Conservation (phyloP, 2,888 invertebrate genomes). For the Nyleta sp. region DNA sequence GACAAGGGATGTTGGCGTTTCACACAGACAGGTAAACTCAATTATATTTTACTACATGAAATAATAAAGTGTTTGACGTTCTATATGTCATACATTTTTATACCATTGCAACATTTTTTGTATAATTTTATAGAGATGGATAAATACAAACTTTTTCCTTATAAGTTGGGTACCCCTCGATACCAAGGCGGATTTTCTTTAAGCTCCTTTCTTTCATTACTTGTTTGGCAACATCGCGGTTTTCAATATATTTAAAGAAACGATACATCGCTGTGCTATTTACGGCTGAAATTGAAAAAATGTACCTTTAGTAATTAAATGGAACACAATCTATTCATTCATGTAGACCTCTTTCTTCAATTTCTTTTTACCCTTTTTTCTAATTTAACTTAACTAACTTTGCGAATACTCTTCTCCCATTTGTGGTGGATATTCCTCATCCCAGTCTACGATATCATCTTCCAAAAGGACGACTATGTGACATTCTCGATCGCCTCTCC, state of each 20-base stretch:
- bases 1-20: constrained; percentile 86
- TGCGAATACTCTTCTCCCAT: constrained; percentile 99
- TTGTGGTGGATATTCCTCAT: constrained; percentile 99
- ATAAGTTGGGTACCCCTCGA: constrained; percentile 99
- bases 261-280: constrained; percentile 97
- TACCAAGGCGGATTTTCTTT: constrained; percentile 99
- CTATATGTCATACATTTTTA: too few species aligned
- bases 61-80: too few species aligned
- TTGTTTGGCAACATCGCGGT: constrained; percentile 99
- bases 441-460: constrained; percentile 99
- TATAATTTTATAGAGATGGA: too few species aligned
- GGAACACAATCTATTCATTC: too few species aligned
- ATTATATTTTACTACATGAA: too few species aligned
- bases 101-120: too few species aligned
- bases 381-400: constrained; percentile 84
- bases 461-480: constrained; percentile 98
- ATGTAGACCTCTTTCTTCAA: too few species aligned
- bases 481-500: constrained; percentile 98
- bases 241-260: constrained; percentile 99
- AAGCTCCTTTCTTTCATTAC: constrained; percentile 99
- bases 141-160: constrained; percentile 99
- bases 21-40: constrained; percentile 78
- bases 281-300: constrained; percentile 86
- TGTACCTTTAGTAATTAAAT: not conserved
- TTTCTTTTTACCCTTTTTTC: too few species aligned